Percentiles rank a stretch among this genome's conserved stretches.
Conservation (phyloP, 2,888 invertebrate genomes). For the Caenorhabditis japonica region DNA sequence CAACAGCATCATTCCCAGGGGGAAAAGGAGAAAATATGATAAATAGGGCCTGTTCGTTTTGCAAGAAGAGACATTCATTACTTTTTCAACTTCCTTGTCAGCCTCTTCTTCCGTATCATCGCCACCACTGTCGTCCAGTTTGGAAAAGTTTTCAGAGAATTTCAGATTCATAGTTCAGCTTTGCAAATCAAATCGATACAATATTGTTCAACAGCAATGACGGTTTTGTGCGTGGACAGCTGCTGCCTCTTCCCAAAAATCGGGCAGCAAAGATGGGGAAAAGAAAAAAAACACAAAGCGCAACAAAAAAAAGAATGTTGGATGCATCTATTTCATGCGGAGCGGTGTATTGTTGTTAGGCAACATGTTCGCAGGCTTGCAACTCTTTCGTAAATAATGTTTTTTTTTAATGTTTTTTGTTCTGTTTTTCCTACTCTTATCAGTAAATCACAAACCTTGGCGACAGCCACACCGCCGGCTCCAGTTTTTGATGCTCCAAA, state of each 20-base stretch:
- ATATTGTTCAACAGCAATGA: constrained; percentile 2
- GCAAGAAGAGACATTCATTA: too few relatives aligned
- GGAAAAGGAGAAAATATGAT: constrained; percentile 20
- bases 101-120: constrained; percentile 1
- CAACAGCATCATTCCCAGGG: constrained; percentile 26
- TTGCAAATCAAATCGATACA: constrained; percentile 9
- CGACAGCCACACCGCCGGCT: constrained; percentile 45
- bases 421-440: too few relatives aligned
- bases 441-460: constrained; percentile 28
- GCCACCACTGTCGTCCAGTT: too few relatives aligned
- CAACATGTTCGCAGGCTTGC: constrained; percentile 20
- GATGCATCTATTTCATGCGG: too few relatives aligned
- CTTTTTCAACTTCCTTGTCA: constrained; percentile 17
- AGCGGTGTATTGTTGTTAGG: constrained; percentile 45
- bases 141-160: constrained; percentile 4
- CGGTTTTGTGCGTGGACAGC: constrained; percentile 40
- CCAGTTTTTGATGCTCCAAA: constrained; percentile 58
- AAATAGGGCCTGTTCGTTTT: constrained; percentile 20
- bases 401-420: neutral
- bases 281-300: constrained; percentile 1
- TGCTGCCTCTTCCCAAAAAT: constrained; percentile 32
- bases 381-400: neutral
- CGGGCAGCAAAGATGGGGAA: too few relatives aligned
- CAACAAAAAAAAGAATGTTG: too few relatives aligned
- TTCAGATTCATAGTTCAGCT: constrained; percentile 16